phyloP scores from a whole-genome alignment of 2,888 invertebrate species.

The Allacma fusca region DNA sequence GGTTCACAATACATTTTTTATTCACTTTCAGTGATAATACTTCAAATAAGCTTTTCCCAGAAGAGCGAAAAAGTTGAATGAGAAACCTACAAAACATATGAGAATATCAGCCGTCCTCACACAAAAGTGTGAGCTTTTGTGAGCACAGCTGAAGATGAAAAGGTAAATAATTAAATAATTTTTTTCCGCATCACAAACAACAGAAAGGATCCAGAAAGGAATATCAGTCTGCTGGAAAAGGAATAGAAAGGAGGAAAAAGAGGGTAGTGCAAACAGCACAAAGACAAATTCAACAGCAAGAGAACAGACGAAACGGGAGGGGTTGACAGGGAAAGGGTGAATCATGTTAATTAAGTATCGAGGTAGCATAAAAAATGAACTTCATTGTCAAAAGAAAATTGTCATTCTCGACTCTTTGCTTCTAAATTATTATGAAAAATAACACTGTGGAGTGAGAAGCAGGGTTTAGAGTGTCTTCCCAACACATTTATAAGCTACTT shows the following conservation, averaged over 20 bases:
- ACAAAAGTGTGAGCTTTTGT: not conserved
- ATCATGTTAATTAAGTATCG: constrained; percentile 7
- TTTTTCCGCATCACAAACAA: not conserved
- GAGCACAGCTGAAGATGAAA: not conserved
- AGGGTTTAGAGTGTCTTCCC: too few species aligned
- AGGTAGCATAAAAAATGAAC: not conserved
- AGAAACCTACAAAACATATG: too few species aligned
- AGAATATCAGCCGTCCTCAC: too few species aligned
- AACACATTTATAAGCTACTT: too few species aligned
- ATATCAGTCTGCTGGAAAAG: not conserved
- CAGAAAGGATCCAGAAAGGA: not conserved
- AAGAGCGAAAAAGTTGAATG: too few species aligned
- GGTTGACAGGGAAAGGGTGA: not conserved
- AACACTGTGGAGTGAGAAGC: not conserved
- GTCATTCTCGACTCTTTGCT: not conserved
- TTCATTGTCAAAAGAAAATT: constrained; percentile 16
- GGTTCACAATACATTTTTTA: too few species aligned
- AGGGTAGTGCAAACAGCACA: too few species aligned
- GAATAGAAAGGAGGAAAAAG: not conserved
- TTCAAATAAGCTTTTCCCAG: too few species aligned
- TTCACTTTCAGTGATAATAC: too few species aligned
- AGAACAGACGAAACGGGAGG: not conserved
- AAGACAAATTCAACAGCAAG: not conserved
- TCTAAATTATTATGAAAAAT: constrained; percentile 7
- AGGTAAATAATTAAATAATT: not conserved